Conservation (phyloP, 2,797 vertebrate genomes). For the Parauchenoglanis ngamensis region DNA sequence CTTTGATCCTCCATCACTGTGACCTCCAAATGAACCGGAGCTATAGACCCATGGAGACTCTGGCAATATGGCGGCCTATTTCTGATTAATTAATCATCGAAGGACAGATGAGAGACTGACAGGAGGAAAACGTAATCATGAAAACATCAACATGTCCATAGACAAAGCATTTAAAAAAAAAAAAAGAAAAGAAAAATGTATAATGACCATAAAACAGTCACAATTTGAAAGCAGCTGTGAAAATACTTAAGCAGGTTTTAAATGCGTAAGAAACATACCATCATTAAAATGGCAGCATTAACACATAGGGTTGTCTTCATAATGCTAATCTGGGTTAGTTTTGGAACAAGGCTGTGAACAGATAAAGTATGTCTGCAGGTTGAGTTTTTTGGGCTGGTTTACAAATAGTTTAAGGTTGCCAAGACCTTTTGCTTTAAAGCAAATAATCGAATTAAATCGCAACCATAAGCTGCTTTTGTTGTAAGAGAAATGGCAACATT, state of each 20-base stretch:
- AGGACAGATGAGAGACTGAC: constrained; percentile 43
- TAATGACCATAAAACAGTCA: neutral
- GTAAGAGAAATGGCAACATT: neutral
- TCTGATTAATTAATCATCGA: constrained; percentile 52
- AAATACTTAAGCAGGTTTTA: neutral
- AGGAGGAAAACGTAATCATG: constrained; percentile 21
- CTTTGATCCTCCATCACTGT: constrained; percentile 61
- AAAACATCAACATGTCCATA: constrained; percentile 2
- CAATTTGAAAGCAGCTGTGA: neutral
- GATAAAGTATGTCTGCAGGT: neutral
- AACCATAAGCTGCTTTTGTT: neutral
- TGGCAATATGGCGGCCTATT: constrained; percentile 50
- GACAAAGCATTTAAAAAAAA: neutral
- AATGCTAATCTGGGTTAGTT: neutral
- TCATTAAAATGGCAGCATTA: neutral
- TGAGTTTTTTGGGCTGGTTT: neutral
- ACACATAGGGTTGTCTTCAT: neutral
- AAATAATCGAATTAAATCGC: neutral
- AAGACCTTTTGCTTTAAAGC: neutral
- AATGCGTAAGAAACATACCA: neutral
- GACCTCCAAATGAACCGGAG: constrained; percentile 55
- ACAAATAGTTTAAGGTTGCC: neutral
- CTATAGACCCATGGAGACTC: constrained; percentile 42
- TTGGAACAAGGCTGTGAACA: neutral
- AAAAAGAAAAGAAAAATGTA: neutral